phyloP scores from a whole-genome alignment of 2,113 vertebrate species.

The Budorcas taxicolor region DNA sequence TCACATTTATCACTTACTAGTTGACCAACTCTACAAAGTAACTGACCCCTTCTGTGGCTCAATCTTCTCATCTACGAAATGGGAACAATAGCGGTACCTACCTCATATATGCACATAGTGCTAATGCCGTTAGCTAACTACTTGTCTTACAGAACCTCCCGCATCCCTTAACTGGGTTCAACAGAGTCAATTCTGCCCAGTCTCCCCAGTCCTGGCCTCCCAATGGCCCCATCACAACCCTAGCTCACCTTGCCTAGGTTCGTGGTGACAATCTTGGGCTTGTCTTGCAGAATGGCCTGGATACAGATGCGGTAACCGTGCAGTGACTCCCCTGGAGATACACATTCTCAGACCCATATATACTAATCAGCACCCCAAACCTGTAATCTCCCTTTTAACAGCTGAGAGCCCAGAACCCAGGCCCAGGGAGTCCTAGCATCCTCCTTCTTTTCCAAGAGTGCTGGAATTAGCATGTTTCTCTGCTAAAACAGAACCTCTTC shows the following conservation, averaged over 20 bases:
- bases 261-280: slow-evolving; percentile 86
- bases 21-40: background rate
- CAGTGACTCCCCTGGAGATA: slow-evolving; percentile 85
- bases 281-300: slow-evolving; percentile 91
- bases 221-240: background rate
- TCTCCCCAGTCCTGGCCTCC: background rate
- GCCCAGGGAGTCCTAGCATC: background rate
- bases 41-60: background rate
- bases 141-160: background rate
- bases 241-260: slow-evolving; percentile 89
- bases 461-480: background rate
- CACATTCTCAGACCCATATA: background rate
- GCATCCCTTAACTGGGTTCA: background rate
- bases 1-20: background rate
- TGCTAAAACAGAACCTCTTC: background rate
- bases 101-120: fast-evolving
- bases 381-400: background rate
- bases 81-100: background rate
- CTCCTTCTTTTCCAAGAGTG: background rate
- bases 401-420: background rate
- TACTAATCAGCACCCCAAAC: background rate
- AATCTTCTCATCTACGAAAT: background rate
- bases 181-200: background rate
- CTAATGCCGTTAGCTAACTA: too few species aligned
- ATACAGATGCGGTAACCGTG: slow-evolving; percentile 97